phyloP scores from a whole-genome alignment of 2,888 invertebrate genomes.

The Coleophora flavipennella region DNA sequence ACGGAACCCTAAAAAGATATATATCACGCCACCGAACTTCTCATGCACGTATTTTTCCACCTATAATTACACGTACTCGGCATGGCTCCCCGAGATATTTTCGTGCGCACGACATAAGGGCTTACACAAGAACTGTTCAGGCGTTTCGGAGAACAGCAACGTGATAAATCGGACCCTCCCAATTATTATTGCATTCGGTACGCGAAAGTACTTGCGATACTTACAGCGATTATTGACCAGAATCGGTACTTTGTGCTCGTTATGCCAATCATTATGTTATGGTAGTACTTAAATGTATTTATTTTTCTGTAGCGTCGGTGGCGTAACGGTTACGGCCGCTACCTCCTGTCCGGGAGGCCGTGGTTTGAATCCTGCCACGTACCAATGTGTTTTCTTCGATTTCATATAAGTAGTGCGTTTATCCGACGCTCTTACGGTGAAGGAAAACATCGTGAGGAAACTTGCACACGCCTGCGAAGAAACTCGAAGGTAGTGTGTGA shows the following conservation, averaged over 20 bases:
- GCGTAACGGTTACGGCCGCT: no score
- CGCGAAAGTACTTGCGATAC: constrained; percentile 63
- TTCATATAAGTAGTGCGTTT: no score
- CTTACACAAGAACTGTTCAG: constrained; percentile 65
- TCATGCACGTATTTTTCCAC: constrained; percentile 63
- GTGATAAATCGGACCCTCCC: constrained; percentile 70
- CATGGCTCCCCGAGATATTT: constrained; percentile 61
- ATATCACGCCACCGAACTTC: constrained; percentile 44
- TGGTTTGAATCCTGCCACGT: no score
- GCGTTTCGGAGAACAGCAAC: constrained; percentile 64
- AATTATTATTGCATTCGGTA: constrained; percentile 69
- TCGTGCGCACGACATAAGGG: constrained; percentile 67
- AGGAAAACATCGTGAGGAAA: no score
- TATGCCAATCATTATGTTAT: constrained; percentile 66
- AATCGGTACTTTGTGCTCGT: constrained; percentile 60
- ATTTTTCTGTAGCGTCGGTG: no score
- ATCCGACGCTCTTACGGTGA: no score
- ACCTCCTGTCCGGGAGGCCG: no score
- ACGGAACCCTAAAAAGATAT: constrained; percentile 52
- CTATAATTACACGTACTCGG: constrained; percentile 63
- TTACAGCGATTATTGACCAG: constrained; percentile 67
- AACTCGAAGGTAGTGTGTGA: no score
- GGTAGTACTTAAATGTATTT: no score
- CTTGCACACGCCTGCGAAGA: no score
- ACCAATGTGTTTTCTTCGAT: no score